Base-by-base conservation (phyloP, 2,113 vertebrate species). In the Limanda limanda region DNA sequence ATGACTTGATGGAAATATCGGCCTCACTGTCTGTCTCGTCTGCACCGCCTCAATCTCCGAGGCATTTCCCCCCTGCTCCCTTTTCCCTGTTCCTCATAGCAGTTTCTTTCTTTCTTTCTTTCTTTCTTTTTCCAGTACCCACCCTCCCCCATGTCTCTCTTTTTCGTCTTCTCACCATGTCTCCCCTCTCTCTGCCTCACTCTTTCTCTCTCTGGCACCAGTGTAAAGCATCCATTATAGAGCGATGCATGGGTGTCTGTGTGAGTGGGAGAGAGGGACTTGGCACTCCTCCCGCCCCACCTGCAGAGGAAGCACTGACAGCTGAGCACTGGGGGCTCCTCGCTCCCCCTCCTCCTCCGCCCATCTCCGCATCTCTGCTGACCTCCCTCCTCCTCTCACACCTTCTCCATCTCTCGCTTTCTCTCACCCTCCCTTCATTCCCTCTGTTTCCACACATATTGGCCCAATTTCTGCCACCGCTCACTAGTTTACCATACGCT, bases 281-380 rank as follows among this genome's bases (percentile, higher is more conserved):
- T 95, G 94, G 94, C 94, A 89, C 90, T 90, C 81, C 76, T 92
- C 86, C 78, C 86, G 82, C 87, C 91, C 94, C 94, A 95, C 94
- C 94, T 95, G 94, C 94, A 94, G 94, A 95, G 94, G 94, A 95
- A 95, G 92, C 90, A 76, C 88, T 89, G 93, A 93, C 94, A 95
- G 94, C 94, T 95, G 94, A 94, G 88, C 86, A 81, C 86, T 62
- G 83, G 81, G 91, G 79, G 85, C 84, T 90, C 82, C 74, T 78
- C 84, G 25, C 82, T 59, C 84, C 79, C 65, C 82, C 84, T 76
- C 74, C 87, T 85, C 85, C 89, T 76, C 87, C 79, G 45, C 85
- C 91, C 76, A 78, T 81, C 90, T 81, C 81, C 67, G 83, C 84
- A 84, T 92, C 89, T 89, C 79, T 37, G 2, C 88, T 90, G 89